Evolutionary conservation across 2,888 invertebrate species (phyloP), one percentile per base, ranked within the genome.

Genomic region (Geotrupes spiniger): DNA sequence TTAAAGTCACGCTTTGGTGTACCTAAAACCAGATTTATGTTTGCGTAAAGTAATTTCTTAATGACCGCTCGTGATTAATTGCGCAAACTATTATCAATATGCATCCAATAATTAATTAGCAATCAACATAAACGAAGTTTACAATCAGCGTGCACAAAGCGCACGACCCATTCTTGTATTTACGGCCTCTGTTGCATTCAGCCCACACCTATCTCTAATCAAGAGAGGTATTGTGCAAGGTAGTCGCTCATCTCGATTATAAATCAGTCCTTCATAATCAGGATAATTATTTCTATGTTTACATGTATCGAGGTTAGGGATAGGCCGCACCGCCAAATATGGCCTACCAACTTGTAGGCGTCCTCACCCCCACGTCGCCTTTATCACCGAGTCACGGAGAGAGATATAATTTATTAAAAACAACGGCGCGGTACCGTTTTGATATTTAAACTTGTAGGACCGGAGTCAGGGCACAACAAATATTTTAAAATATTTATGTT

Each of bases 131-230:
- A 36, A 36, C 10, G 44, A 14, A 44, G 36, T 36, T 15, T 36
- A 44, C 14, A 8, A 12, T 36, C 42, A 42, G 26, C 27, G 16
- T 21, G 29, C 44, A 17, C 43, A 38, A 31, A 45, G 39, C 42
- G 45, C 50, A 50, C 45, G 50, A 50, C 50, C 50, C 46, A 50
- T 50, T 50, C 46, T 17, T 28, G 46, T 42, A 46, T 46, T 46
- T 46, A 38, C 41, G 28, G 27, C 41, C 46, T 29, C 45, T 52
- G 49, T 49, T 52, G 45, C 49, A 52, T 52, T 49, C 49, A 46
- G 25, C 51, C 53, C 53, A 51, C 56, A 47, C 49, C 46, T 46
- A 51, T 49, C 52, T 44, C 51, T 51, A 56, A 56, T 54, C 49
- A 54, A 52, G 46, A 41, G 42, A 47, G 47, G 49, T 49, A 49